A percentile compares a stretch with the other conserved stretches of the same genome.
These are phyloP conservation scores for Caenorhabditis macrosperma DNA, from an alignment of 2,888 invertebrate genomes.

Conservation along the genomic window DNA sequence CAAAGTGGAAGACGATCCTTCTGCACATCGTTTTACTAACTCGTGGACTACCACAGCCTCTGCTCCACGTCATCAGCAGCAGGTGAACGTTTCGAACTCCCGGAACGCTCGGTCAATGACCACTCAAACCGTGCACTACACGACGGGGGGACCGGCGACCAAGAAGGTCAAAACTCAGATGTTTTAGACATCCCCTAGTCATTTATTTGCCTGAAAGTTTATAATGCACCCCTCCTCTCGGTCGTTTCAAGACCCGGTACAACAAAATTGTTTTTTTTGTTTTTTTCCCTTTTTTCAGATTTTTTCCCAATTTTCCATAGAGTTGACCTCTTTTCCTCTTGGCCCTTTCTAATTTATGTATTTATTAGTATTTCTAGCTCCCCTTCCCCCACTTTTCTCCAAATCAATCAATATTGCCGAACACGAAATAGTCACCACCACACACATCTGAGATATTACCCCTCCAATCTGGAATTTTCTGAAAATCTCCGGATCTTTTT, in stretches of 20 bases:
- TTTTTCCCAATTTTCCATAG: too few species aligned
- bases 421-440: constrained; percentile 42
- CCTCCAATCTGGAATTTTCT: not conserved
- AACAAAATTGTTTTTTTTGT: constrained; percentile 1
- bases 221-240: constrained; percentile 13
- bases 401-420: constrained; percentile 18
- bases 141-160: not conserved
- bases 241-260: constrained; percentile 38
- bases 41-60: constrained; percentile 13
- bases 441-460: constrained; percentile 51
- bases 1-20: constrained; percentile 37
- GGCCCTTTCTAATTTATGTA: constrained; percentile 15
- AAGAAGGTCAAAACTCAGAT: constrained; percentile 43
- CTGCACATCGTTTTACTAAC: constrained; percentile 7
- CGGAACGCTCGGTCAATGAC: constrained; percentile 18
- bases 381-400: not conserved
- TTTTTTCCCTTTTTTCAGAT: not conserved
- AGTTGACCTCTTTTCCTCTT: constrained; percentile 47
- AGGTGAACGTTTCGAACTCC: constrained; percentile 24
- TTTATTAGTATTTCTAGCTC: not conserved
- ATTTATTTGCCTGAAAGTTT: constrained; percentile 4
- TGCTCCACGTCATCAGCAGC: constrained; percentile 26
- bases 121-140: constrained; percentile 3
- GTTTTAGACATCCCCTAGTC: constrained; percentile 13
- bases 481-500: not conserved